Conservation (phyloP, 2,113 vertebrate genomes). For the Galbula dea region DNA sequence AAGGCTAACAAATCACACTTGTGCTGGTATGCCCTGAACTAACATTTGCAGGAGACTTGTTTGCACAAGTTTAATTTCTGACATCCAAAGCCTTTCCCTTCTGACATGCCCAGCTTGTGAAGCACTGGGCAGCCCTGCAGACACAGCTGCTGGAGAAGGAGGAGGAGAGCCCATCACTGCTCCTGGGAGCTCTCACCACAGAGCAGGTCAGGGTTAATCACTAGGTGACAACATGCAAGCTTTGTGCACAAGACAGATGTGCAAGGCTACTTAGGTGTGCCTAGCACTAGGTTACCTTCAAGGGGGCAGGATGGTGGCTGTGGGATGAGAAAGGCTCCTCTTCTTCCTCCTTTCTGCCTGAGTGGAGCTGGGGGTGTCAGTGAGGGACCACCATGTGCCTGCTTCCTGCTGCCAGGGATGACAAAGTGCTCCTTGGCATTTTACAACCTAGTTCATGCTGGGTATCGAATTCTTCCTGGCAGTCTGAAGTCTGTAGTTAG, state of each 20-base stretch:
- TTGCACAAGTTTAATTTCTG: not conserved
- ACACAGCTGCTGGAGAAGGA: not conserved
- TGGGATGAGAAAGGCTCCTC: no score
- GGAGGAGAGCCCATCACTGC: not conserved
- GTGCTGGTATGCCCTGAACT: not conserved
- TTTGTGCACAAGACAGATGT: accelerated
- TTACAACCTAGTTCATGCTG: not conserved
- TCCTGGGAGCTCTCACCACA: not conserved
- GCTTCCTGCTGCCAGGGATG: not conserved
- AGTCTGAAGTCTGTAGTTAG: not conserved
- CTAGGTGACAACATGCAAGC: not conserved
- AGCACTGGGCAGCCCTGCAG: not conserved
- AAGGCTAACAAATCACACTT: not conserved
- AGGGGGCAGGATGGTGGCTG: not conserved
- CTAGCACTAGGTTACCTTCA: not conserved
- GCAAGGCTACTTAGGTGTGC: not conserved
- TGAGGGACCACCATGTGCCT: not conserved
- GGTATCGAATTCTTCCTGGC: not conserved
- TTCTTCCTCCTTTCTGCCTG: not conserved
- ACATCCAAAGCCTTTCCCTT: not conserved
- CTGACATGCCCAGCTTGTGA: no score
- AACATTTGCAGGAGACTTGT: not conserved
- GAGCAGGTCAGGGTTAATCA: not conserved
- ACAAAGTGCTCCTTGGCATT: not conserved
- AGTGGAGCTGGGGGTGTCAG: not conserved